These are phyloP conservation scores for Abramis brama DNA, from an alignment of 2,113 vertebrate species.

Conservation along the genomic window DNA sequence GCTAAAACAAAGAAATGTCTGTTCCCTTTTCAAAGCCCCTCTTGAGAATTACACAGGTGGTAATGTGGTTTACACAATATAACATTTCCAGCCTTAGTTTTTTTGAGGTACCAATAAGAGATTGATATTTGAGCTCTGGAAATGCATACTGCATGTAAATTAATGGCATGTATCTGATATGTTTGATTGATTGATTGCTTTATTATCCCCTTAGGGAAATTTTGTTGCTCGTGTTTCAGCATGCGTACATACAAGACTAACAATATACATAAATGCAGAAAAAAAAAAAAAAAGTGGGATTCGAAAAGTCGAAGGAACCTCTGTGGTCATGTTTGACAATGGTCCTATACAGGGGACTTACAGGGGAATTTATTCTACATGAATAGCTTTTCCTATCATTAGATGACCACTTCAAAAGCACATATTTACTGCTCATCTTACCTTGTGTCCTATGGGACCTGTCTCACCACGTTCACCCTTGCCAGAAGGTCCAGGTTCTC, in stretches of 20 bases:
- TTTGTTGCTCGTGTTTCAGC: too few relatives aligned
- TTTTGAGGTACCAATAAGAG: neutral
- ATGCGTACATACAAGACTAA: too few relatives aligned
- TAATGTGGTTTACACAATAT: neutral
- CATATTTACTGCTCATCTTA: constrained; percentile 66
- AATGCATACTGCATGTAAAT: neutral
- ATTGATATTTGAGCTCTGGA: constrained; percentile 43
- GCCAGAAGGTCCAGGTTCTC: constrained; percentile 86
- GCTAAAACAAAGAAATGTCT: neutral
- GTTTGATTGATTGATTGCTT: too few relatives aligned
- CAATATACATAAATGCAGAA: too few relatives aligned
- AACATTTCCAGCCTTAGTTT: constrained; percentile 5
- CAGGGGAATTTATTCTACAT: neutral
- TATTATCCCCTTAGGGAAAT: too few relatives aligned
- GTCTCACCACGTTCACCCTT: constrained; percentile 90
- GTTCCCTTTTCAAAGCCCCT: neutral
- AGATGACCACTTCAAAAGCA: neutral
- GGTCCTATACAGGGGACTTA: too few relatives aligned
- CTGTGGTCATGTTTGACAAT: neutral
- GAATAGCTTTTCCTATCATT: neutral
- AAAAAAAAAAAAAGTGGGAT: neutral
- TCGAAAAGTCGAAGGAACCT: neutral
- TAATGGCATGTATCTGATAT: constrained; percentile 24
- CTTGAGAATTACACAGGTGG: neutral
- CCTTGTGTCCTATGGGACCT: constrained; percentile 88